phyloP scores from a whole-genome alignment of 2,797 vertebrate genomes.

The Helarctos malayanus region DNA sequence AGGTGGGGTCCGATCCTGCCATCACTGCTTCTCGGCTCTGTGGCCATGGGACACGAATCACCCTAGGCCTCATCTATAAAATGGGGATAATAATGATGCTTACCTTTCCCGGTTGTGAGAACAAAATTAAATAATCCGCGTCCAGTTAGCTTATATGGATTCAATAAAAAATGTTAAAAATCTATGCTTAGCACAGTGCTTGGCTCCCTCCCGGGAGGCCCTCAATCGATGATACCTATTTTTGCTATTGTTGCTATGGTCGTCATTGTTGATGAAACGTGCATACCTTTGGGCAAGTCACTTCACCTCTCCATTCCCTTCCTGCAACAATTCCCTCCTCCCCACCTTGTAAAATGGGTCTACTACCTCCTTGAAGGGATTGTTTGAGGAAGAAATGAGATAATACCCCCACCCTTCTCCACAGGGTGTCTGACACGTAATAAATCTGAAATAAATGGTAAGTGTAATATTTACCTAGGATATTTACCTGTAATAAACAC shows the following conservation, averaged over 20 bases:
- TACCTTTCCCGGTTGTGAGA: background rate
- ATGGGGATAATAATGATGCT: background rate
- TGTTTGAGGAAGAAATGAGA: background rate
- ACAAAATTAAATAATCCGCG: background rate
- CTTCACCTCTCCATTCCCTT: too few species aligned
- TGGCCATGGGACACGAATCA: rapidly evolving
- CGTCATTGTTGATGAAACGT: background rate
- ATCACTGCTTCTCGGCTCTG: background rate
- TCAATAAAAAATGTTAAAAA: background rate
- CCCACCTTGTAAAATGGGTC: background rate
- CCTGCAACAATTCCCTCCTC: background rate
- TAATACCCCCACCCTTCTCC: background rate
- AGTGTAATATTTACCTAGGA: background rate
- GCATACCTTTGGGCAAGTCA: background rate
- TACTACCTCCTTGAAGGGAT: too few species aligned
- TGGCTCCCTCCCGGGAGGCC: background rate
- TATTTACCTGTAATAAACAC: background rate
- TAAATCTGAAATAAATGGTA: background rate
- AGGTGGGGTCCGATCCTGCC: background rate
- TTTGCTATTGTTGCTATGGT: rapidly evolving
- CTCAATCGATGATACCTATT: background rate
- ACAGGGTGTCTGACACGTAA: background rate
- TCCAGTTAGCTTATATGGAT: background rate
- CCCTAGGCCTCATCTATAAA: background rate
- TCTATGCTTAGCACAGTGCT: too few species aligned